Percentiles rank a stretch among this genome's conserved stretches.
Conservation (phyloP, 2,113 vertebrate species). For the Anthoscopus minutus region DNA sequence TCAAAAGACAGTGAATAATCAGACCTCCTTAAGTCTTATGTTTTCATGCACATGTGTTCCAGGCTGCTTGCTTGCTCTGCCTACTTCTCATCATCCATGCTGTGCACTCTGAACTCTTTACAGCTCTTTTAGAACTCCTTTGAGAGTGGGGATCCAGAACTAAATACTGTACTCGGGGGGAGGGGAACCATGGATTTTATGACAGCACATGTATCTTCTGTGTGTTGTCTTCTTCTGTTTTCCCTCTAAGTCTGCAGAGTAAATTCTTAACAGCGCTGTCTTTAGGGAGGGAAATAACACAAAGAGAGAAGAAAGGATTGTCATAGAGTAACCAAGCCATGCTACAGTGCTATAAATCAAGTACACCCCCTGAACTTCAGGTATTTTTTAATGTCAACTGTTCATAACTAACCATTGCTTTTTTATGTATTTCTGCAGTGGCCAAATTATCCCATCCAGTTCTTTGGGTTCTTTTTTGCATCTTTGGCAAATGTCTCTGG, state of each 20-base stretch:
- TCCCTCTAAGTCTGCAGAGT: neutral
- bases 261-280: neutral
- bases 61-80: neutral
- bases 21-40: neutral
- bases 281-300: neutral
- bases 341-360: neutral
- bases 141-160: neutral
- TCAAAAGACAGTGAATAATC: neutral
- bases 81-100: neutral
- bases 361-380: neutral
- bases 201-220: neutral
- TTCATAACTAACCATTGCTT: neutral
- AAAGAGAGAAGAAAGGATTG: neutral
- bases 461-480: neutral
- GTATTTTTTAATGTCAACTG: neutral
- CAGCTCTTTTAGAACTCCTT: neutral
- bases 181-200: neutral
- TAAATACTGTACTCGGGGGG: neutral
- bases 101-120: neutral
- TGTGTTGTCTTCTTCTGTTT: neutral
- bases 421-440: neutral
- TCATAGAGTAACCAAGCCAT: neutral
- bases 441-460: neutral
- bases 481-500: neutral
- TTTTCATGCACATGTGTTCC: neutral